phyloP scores from a whole-genome alignment of 1,140 invertebrate genomes.

The Pomacea maculata region DNA sequence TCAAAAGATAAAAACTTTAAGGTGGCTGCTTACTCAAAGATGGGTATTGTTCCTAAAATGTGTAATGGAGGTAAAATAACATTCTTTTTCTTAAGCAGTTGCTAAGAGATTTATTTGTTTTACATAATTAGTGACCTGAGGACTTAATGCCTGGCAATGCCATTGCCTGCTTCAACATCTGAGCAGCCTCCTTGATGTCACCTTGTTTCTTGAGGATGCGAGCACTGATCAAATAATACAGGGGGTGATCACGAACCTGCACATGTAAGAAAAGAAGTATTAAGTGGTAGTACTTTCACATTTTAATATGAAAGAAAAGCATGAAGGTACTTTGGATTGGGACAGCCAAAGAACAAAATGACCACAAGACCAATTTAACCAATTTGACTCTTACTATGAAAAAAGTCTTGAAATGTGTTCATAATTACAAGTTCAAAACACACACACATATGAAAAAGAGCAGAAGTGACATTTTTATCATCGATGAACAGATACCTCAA shows the following conservation, averaged over 20 bases:
- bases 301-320: too few relatives aligned
- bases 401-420: too few relatives aligned
- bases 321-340: too few relatives aligned
- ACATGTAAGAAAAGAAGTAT: constrained; percentile 6
- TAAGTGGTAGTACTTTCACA: not conserved
- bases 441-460: not conserved
- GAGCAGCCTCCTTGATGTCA: constrained; percentile 78
- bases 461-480: not conserved
- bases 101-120: not conserved
- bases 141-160: constrained; percentile 66
- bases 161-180: constrained; percentile 79
- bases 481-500: constrained; percentile 72
- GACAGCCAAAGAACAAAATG: too few relatives aligned
- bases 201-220: constrained; percentile 82
- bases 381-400: too few relatives aligned
- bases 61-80: too few relatives aligned
- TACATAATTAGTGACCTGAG: constrained; percentile 26
- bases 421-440: too few relatives aligned
- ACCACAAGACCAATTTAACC: too few relatives aligned
- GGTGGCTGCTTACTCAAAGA: too few relatives aligned
- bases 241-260: constrained; percentile 82
- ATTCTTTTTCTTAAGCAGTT: too few relatives aligned
- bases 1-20: too few relatives aligned
- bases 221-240: constrained; percentile 89
- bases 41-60: too few relatives aligned